Conservation (phyloP, 2,797 vertebrate genomes). For the Xenentodon cancila region DNA sequence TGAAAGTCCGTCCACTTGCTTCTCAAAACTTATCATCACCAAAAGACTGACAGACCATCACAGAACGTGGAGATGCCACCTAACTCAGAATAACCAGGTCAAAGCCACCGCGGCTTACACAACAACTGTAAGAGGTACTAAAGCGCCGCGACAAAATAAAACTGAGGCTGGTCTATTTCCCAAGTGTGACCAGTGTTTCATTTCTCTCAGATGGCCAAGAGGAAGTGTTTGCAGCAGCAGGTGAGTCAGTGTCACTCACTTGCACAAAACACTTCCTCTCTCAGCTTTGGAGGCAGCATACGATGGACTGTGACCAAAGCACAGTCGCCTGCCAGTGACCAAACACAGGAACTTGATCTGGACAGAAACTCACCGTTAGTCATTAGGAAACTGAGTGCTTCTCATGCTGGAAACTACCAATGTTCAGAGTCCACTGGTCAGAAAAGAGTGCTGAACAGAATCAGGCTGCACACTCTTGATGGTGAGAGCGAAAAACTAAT, state of each 20-base stretch:
- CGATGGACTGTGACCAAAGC: constrained; percentile 25
- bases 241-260: constrained; percentile 63
- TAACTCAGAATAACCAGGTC: constrained; percentile 34
- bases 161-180: not conserved
- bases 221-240: constrained; percentile 68
- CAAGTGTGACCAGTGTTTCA: constrained; percentile 13
- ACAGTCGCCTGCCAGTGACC: not conserved
- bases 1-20: constrained; percentile 9
- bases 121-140: constrained; percentile 54
- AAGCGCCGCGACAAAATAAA: not conserved
- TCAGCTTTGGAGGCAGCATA: not conserved
- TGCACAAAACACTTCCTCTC: constrained; percentile 54
- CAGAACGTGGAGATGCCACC: constrained; percentile 66
- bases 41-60: constrained; percentile 62
- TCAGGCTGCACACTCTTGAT: constrained; percentile 61
- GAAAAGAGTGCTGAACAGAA: constrained; percentile 11
- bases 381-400: constrained; percentile 41
- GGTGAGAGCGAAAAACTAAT: constrained; percentile 49
- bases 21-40: constrained; percentile 48
- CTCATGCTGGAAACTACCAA: constrained; percentile 58
- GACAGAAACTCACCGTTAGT: constrained; percentile 37
- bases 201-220: constrained; percentile 62
- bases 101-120: constrained; percentile 36
- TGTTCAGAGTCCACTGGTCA: constrained; percentile 38
- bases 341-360: not conserved